Evolutionary conservation across 2,113 vertebrate genomes (phyloP).

Genomic region (Megaceryle torquata): DNA sequence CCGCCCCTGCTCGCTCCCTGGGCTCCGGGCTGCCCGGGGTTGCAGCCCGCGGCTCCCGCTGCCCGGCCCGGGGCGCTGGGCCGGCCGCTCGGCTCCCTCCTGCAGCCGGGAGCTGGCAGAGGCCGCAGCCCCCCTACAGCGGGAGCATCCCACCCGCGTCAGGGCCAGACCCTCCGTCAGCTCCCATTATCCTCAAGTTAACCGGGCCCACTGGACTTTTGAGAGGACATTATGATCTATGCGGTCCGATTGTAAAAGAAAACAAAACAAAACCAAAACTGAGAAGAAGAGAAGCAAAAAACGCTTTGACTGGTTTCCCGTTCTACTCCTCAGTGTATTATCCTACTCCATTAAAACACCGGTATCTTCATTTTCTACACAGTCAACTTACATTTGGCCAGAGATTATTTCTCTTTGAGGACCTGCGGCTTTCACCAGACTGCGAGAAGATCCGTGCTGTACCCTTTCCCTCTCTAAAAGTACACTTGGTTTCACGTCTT

Average conservation of each 20-base stretch:
- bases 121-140: accelerated
- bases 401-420: neutral
- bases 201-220: accelerated
- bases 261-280: neutral
- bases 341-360: neutral
- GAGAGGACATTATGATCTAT: neutral
- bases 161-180: neutral
- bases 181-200: accelerated
- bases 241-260: neutral
- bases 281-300: neutral
- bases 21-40: too few species aligned
- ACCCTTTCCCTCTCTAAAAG: neutral
- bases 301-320: neutral
- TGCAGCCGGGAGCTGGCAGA: accelerated
- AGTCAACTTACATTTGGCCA: neutral
- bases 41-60: too few species aligned
- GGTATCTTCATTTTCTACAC: neutral
- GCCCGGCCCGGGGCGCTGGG: neutral
- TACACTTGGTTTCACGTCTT: accelerated
- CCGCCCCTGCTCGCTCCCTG: neutral
- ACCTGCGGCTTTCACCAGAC: neutral
- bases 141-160: accelerated
- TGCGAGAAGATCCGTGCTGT: accelerated
- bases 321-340: neutral
- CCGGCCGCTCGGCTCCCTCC: neutral